Evolutionary conservation across 1,140 invertebrate genomes (phyloP).

Genomic region (Caenorhabditis tropicalis): DNA sequence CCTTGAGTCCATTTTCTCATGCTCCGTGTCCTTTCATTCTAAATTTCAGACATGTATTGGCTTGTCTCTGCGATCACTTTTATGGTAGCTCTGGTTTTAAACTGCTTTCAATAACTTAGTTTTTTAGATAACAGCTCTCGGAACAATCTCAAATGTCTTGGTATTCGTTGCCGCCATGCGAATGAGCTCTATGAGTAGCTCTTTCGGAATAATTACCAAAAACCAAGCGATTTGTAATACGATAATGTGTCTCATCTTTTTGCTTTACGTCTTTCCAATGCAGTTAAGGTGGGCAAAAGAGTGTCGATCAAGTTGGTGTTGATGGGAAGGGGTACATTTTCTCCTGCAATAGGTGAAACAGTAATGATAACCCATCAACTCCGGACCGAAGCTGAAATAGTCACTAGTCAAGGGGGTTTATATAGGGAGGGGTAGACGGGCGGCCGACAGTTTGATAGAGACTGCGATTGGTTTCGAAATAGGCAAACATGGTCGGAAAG

Average conservation of each 20-base stretch:
- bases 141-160: neutral
- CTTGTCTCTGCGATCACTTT: neutral
- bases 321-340: neutral
- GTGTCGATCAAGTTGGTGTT: neutral
- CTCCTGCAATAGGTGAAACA: neutral
- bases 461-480: neutral
- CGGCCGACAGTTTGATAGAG: neutral
- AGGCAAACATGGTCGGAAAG: no score
- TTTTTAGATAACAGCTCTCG: neutral
- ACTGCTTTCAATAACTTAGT: neutral
- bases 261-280: neutral
- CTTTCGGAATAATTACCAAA: neutral
- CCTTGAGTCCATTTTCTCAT: neutral
- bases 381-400: neutral
- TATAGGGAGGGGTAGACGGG: neutral
- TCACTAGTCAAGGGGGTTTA: neutral
- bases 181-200: neutral
- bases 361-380: neutral
- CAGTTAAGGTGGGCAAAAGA: neutral
- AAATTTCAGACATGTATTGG: neutral
- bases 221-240: neutral
- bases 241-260: neutral
- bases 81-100: neutral
- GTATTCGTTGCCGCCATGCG: neutral
- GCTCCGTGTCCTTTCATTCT: neutral